Conservation (phyloP, 2,797 vertebrate genomes). For the Enteromius fasciolatus region DNA sequence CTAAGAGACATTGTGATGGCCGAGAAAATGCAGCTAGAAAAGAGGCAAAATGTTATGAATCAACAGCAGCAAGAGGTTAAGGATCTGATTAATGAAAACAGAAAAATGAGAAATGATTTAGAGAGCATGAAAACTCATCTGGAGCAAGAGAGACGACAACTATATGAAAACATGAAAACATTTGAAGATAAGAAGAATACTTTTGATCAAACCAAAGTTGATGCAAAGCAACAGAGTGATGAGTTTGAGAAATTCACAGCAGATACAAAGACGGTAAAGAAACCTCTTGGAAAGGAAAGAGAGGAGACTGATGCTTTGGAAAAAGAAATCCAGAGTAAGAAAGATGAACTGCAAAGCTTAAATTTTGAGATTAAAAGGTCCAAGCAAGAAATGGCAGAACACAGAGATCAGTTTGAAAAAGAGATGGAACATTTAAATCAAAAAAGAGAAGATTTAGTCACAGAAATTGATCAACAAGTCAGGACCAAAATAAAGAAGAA, state of each 20-base stretch:
- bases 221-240: neutral
- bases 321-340: constrained; percentile 12
- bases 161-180: constrained; percentile 1
- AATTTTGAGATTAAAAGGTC: constrained; percentile 10
- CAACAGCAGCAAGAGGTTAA: constrained; percentile 20
- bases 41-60: neutral
- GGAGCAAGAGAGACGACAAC: neutral
- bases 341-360: neutral
- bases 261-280: neutral
- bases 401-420: neutral
- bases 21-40: constrained; percentile 42
- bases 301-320: constrained; percentile 8
- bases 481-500: neutral
- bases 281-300: constrained; percentile 23
- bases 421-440: neutral
- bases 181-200: constrained; percentile 1
- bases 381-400: constrained; percentile 22
- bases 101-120: constrained; percentile 1
- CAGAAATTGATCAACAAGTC: neutral
- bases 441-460: constrained; percentile 23
- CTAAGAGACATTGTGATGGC: constrained; percentile 13
- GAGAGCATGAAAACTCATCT: constrained; percentile 14
- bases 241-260: constrained; percentile 15
- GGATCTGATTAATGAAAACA: constrained; percentile 21
- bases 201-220: neutral